Percentiles rank a stretch among this genome's conserved stretches.
Evolutionary conservation across 2,888 invertebrate species (phyloP).

Genomic region (Conchocele bisecta): DNA sequence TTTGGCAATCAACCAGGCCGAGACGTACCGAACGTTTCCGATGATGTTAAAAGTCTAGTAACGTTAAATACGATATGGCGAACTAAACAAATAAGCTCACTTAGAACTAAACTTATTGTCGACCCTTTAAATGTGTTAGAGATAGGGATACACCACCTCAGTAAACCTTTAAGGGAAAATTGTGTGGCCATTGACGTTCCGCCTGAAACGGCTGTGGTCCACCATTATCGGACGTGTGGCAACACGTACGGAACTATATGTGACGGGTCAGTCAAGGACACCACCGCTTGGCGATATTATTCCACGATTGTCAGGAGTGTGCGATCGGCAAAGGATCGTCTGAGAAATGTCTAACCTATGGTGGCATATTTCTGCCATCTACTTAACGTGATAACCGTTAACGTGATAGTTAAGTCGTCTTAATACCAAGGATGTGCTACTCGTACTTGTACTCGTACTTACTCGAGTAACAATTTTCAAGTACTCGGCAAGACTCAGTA

Average conservation of each 20-base stretch:
- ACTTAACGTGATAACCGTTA: no score
- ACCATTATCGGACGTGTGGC: conserved; percentile 76
- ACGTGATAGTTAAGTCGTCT: no score
- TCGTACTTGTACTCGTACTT: no score
- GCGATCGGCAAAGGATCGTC: not conserved
- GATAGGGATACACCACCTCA: conserved; percentile 82
- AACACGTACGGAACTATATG: conserved; percentile 67
- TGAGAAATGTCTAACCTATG: no score
- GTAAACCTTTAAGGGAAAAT: conserved; percentile 79
- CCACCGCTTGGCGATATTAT: conserved; percentile 27
- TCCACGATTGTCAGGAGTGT: conserved; percentile 19
- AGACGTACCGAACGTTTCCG: not conserved
- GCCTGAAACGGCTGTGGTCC: conserved; percentile 62
- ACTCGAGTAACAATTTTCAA: no score
- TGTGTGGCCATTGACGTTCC: conserved; percentile 60
- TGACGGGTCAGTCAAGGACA: conserved; percentile 34
- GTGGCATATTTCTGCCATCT: no score
- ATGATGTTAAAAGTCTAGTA: conserved; percentile 4
- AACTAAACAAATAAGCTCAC: conserved; percentile 46
- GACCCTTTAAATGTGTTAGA: conserved; percentile 81
- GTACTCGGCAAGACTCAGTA: no score
- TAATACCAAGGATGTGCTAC: no score
- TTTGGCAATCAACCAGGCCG: conserved; percentile 64
- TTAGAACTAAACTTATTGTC: conserved; percentile 80
- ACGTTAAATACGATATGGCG: conserved; percentile 25